Conservation (phyloP, 2,113 vertebrate genomes). For the Poeciliopsis occidentalis region DNA sequence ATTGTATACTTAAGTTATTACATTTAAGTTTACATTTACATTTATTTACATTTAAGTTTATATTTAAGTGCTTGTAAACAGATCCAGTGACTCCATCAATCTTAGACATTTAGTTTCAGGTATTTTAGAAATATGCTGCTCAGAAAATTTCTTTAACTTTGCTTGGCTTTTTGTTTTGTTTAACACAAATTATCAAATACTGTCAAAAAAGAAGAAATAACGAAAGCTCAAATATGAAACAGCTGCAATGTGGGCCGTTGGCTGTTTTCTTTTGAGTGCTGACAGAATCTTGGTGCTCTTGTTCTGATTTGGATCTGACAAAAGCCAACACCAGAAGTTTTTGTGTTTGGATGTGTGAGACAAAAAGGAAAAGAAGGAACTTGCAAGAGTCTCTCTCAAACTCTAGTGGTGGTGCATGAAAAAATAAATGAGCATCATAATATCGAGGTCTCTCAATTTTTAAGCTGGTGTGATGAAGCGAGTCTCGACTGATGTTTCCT, state of each 20-base stretch:
- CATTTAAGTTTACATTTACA: not conserved
- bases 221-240: constrained; percentile 26
- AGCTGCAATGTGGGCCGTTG: constrained; percentile 33
- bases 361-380: constrained; percentile 34
- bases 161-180: constrained; percentile 26
- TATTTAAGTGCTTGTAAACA: not conserved
- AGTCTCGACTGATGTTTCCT: constrained; percentile 82
- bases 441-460: constrained; percentile 78
- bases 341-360: constrained; percentile 51
- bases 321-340: constrained; percentile 49
- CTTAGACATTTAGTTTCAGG: not conserved
- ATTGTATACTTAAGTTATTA: not conserved
- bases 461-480: constrained; percentile 81
- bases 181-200: not conserved
- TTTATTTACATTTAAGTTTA: too few relatives aligned
- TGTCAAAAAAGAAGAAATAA: constrained; percentile 26
- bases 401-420: constrained; percentile 64
- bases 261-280: constrained; percentile 45
- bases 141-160: not conserved
- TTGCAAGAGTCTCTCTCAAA: constrained; percentile 54
- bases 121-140: constrained; percentile 1
- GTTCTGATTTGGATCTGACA: constrained; percentile 58
- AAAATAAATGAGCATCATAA: constrained; percentile 78
- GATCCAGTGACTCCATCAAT: not conserved
- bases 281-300: constrained; percentile 41